phyloP scores from a whole-genome alignment of 2,113 vertebrate genomes.

The Ochotona curzoniae region DNA sequence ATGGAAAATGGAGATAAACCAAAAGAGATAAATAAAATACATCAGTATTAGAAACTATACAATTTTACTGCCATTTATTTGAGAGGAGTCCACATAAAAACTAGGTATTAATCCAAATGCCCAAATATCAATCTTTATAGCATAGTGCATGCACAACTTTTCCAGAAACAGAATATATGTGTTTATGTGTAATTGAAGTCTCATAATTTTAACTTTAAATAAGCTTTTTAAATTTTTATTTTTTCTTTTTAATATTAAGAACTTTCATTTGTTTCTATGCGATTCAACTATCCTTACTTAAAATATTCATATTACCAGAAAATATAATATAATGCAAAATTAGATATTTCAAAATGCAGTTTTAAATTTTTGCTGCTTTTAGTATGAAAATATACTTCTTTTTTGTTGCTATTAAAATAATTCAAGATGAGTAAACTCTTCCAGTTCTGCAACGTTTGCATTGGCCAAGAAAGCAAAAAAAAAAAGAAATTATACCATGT shows the following conservation, averaged over 20 bases:
- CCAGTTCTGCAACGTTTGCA: background rate
- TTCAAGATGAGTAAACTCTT: conserved; percentile 21
- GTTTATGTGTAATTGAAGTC: background rate
- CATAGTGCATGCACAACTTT: background rate
- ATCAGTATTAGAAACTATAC: conserved; percentile 26
- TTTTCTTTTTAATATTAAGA: conserved; percentile 29
- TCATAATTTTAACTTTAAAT: background rate
- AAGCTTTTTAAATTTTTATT: background rate
- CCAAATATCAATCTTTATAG: conserved; percentile 60
- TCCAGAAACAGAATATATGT: background rate
- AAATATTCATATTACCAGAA: conserved; percentile 26
- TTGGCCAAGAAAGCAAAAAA: background rate
- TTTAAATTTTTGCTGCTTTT: background rate
- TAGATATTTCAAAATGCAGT: background rate
- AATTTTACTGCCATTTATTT: conserved; percentile 67
- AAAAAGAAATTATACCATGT: background rate
- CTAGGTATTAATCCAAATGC: conserved; percentile 40
- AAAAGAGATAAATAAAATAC: conserved; percentile 57
- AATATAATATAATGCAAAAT: background rate
- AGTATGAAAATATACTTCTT: background rate
- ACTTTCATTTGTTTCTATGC: conserved; percentile 58
- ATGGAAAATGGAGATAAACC: conserved; percentile 48
- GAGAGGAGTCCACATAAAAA: conserved; percentile 59
- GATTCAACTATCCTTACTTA: background rate
- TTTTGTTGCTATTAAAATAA: background rate